Base-by-base conservation (phyloP, 2,113 vertebrate species). In the Pedionomus torquatus region DNA sequence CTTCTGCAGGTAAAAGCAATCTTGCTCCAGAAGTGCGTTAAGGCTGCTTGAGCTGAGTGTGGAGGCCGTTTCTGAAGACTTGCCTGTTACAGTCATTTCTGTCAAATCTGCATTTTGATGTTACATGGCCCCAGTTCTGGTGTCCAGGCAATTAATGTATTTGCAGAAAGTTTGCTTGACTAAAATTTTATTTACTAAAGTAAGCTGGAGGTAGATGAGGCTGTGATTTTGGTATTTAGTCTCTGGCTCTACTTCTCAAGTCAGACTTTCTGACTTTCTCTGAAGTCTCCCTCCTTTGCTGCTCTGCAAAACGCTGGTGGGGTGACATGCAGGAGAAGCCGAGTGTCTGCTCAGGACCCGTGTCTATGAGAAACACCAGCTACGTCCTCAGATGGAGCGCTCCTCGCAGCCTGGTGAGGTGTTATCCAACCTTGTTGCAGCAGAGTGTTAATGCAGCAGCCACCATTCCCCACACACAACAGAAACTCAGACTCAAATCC, bases 351-450 rank as follows among this genome's bases (percentile, higher is more conserved):
- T 41, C 8, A 3, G 33, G 17, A 7, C 57, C 64, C 18, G 48
- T 5, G 9, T 49, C 81, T 30, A 3, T 5, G 6, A 23, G n/a
- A 55, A 49, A 15, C n/a, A 31, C 4, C 83, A 31, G 20, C 3
- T 77, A 31, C 17, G 20, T 52, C 37, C 48, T 76, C 66, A 76
- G 24, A 37, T 0, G 0, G n/a, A 63, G 1, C 7, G 19, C 10
- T 86, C n/a, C 57, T 31, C n/a, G n/a, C 55, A 63, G 25, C 48
- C 65, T 6, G 2, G 12, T 19, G 9, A 79, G 31, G 46, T 3
- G 6, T 41, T 57, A 75, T 3, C 23, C 39, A 58, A 48, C 37
- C 39, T 39, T 26, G n/a, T 39, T 33, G 31, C 1, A 63, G n/a
- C 33, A 55, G 61, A 33, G 17, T 41, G 7, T 9, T 9, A 74